Base-by-base conservation (phyloP, 2,888 invertebrate species). In the Ectobius pallidus region DNA sequence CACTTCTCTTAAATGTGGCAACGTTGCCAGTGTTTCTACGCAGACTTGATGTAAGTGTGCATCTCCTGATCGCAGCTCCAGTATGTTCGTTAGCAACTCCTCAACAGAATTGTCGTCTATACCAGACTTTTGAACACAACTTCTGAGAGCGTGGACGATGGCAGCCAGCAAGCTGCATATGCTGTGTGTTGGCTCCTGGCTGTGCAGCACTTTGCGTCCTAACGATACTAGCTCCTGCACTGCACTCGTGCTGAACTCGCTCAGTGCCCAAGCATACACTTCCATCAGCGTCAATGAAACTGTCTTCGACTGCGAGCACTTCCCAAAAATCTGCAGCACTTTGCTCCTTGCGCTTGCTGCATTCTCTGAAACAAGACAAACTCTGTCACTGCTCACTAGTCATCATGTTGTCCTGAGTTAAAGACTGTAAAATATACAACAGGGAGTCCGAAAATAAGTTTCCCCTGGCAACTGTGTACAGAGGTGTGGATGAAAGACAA, bases 181-280 rank as follows among this genome's bases (percentile, higher is more conserved):
- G 27, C 67, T 52, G 34, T 22, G 55, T n/a, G 3, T 32, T 25
- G 34, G 30, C n/a, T 39, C 44, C 16, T 72, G 68, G 9, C 67
- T 65, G 16, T 18, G 20, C 14, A 67, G 16, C 6, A 72, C 67
- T 58, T 72, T 72, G 9, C 30, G 27, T 27, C 71, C 71, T 39
- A 72, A 55, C n/a, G 30, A 16, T 14, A 72, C 32, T 7, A 72
- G 62, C 16, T 68, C 18, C 44, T 69, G 18, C 20, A 69, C 9
- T 7, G 49, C 22, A 1, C 46, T 16, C 14, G 20, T 32, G 2
- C 32, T 22, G 11, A 70, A 72, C 22, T 70, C 58, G 46, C 72
- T 69, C 16, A 71, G 30, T n/a, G 58, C 44, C 75, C 75, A 75
- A 6, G 71, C 73, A 61, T 73, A 75, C n/a, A 75, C 32, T 39